Conservation (phyloP, 2,113 vertebrate species). For the Corapipo altera region DNA sequence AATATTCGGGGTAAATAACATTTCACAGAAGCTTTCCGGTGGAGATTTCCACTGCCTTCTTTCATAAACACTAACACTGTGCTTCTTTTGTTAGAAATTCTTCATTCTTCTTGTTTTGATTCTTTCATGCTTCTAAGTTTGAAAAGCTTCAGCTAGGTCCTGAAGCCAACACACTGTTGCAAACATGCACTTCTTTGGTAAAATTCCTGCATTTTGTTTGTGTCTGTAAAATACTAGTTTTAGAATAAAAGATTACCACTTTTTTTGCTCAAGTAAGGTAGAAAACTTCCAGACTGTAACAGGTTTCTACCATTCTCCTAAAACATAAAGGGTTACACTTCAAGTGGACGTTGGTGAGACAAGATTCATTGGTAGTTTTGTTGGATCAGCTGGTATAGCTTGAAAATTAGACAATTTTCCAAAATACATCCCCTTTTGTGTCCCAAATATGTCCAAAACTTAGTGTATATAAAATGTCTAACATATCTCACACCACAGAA, state of each 20-base stretch:
- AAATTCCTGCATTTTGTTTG: not conserved
- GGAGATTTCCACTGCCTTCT: not conserved
- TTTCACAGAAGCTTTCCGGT: not conserved
- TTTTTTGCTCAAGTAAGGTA: not conserved
- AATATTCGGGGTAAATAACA: not conserved
- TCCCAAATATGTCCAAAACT: not conserved
- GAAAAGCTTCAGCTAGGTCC: not conserved
- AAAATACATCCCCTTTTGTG: not conserved
- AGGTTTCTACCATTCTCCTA: not conserved
- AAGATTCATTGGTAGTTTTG: not conserved
- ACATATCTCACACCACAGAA: not conserved
- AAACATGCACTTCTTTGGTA: not conserved
- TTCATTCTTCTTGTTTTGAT: slow-evolving; percentile 28
- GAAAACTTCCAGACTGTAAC: not conserved
- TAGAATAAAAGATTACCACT: not conserved
- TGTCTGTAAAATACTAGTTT: not conserved
- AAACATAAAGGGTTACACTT: not conserved
- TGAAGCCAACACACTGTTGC: not conserved
- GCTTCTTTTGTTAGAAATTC: not conserved
- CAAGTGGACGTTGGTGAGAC: not conserved
- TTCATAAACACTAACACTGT: not conserved
- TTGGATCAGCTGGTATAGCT: not conserved
- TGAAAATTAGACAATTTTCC: not conserved
- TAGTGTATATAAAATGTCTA: not conserved
- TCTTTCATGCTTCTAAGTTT: not conserved